phyloP scores from a whole-genome alignment of 64 coral and sea anemone genomes.

The Stichodactyla mertensii region DNA sequence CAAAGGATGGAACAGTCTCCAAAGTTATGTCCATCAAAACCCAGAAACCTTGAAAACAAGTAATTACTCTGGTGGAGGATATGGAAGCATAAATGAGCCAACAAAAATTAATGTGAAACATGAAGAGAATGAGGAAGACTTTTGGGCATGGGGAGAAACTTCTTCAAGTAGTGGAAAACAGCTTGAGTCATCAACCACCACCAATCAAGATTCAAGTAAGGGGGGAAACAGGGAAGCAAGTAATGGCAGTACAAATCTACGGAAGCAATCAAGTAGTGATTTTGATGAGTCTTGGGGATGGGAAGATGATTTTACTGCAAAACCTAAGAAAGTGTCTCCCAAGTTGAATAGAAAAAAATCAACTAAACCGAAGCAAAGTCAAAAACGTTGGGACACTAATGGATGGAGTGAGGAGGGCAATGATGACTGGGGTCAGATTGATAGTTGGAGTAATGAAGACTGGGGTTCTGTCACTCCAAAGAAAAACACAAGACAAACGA shows the following conservation, averaged over 20 bases:
- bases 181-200: too few relatives aligned
- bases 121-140: slow-evolving; percentile 36
- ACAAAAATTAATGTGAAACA: slow-evolving; percentile 15
- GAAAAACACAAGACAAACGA: slow-evolving; percentile 20
- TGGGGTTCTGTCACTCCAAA: slow-evolving; percentile 49
- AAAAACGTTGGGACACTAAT: slow-evolving; percentile 19
- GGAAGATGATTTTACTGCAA: slow-evolving; percentile 27
- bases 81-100: slow-evolving; percentile 62
- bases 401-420: slow-evolving; percentile 52
- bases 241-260: slow-evolving; percentile 4
- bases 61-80: slow-evolving; percentile 42
- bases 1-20: slow-evolving; percentile 73
- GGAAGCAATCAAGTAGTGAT: slow-evolving; percentile 19
- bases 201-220: slow-evolving; percentile 17
- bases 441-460: slow-evolving; percentile 83
- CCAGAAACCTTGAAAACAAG: slow-evolving; percentile 35
- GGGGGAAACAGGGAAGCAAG: background rate
- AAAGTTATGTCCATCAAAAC: slow-evolving; percentile 69
- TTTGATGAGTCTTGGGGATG: slow-evolving; percentile 72
- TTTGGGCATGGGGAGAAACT: slow-evolving; percentile 55
- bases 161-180: slow-evolving; percentile 6
- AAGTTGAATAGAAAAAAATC: slow-evolving; percentile 26
- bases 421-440: slow-evolving; percentile 69
- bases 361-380: slow-evolving; percentile 3
- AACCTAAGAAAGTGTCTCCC: slow-evolving; percentile 8